A percentile compares a stretch with the other conserved stretches of the same genome.
Conservation (phyloP, 2,113 vertebrate genomes). For the Hucho hucho region DNA sequence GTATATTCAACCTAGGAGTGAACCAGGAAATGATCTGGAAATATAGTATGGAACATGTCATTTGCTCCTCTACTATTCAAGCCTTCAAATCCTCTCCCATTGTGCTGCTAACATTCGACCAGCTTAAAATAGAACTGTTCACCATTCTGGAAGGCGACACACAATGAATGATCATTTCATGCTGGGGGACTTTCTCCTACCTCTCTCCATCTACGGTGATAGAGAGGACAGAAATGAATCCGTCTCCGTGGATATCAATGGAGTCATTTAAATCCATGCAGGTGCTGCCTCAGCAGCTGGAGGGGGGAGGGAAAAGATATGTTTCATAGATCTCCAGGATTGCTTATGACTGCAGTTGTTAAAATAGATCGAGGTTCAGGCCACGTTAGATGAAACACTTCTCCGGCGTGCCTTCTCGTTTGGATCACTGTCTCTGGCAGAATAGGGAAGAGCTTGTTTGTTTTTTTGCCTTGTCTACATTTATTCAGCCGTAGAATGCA, state of each 20-base stretch:
- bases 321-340: conserved; percentile 52
- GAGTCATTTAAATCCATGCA: conserved; percentile 48
- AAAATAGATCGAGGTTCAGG: conserved; percentile 48
- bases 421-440: conserved; percentile 11
- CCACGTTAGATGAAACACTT: conserved; percentile 22
- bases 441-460: not conserved
- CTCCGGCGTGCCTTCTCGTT: conserved; percentile 25
- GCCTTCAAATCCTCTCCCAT: too few species aligned
- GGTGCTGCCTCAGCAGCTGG: conserved; percentile 58
- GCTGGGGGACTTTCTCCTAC: conserved; percentile 15
- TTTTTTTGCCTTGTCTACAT: too few species aligned
- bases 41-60: not conserved
- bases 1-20: too few species aligned
- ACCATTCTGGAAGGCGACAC: not conserved
- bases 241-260: conserved; percentile 28
- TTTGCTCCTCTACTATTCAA: too few species aligned
- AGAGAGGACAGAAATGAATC: conserved; percentile 23
- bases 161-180: not conserved
- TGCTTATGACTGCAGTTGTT: conserved; percentile 60
- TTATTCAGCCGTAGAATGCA: too few species aligned
- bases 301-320: conserved; percentile 15
- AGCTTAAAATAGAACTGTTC: too few species aligned
- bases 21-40: not conserved
- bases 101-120: too few species aligned
- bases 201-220: conserved; percentile 10